Conservation (phyloP, 2,888 invertebrate species). For the Lasioglossum morio region DNA sequence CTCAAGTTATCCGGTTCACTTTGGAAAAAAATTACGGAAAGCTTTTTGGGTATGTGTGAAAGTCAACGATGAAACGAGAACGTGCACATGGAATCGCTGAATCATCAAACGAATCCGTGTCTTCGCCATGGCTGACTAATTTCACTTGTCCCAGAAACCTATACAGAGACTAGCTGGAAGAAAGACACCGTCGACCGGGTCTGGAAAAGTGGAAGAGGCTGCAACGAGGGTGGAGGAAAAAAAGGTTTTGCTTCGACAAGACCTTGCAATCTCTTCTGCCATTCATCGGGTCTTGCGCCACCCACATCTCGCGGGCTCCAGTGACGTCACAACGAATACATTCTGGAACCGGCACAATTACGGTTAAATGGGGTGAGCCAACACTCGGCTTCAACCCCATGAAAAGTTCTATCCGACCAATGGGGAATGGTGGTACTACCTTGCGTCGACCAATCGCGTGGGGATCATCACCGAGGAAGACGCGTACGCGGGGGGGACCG, state of each 20-base stretch:
- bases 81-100: not conserved
- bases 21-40: not conserved
- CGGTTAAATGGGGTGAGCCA: constrained; percentile 63
- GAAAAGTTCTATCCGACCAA: constrained; percentile 77
- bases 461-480: constrained; percentile 74
- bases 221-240: not conserved
- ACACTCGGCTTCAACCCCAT: constrained; percentile 73
- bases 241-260: constrained; percentile 11
- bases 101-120: constrained; percentile 36
- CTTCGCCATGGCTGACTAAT: constrained; percentile 40
- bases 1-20: not conserved
- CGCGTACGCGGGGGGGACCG: constrained; percentile 74
- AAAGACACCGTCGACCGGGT: not conserved
- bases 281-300: constrained; percentile 46
- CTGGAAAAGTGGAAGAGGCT: not conserved
- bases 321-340: constrained; percentile 76
- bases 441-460: constrained; percentile 77
- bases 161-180: not conserved
- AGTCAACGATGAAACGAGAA: not conserved
- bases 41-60: not conserved
- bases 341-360: constrained; percentile 65
- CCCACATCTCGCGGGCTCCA: constrained; percentile 55
- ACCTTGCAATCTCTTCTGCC: constrained; percentile 55
- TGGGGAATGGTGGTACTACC: constrained; percentile 63
- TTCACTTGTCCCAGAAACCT: constrained; percentile 51